Evolutionary conservation across 2,797 vertebrate species (phyloP).

Genomic region (Ptychadena robeensis): DNA sequence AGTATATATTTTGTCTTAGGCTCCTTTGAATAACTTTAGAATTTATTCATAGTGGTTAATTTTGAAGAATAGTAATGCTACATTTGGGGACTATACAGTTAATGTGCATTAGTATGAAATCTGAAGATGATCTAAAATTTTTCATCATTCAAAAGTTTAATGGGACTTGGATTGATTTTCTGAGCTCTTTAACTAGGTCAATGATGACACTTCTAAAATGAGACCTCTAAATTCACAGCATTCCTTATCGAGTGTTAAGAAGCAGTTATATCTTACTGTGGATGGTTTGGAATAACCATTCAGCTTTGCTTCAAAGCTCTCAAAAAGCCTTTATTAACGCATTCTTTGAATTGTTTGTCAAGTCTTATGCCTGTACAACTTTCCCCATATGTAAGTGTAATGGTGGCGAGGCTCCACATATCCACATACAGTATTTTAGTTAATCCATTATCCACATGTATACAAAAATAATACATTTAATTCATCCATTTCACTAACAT

Average conservation of each 20-base stretch:
- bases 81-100: background rate
- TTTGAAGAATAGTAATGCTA: background rate
- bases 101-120: background rate
- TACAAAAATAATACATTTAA: background rate
- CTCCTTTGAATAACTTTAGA: background rate
- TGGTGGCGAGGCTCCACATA: background rate
- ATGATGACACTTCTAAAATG: conserved; percentile 3
- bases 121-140: background rate
- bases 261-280: conserved; percentile 9
- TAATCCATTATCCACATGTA: background rate
- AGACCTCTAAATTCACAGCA: conserved; percentile 19
- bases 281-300: conserved; percentile 17
- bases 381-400: conserved; percentile 1
- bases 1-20: background rate
- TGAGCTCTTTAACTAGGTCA: background rate
- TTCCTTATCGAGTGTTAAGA: conserved; percentile 25
- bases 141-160: background rate
- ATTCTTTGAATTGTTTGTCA: conserved; percentile 47
- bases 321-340: conserved; percentile 49
- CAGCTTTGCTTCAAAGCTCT: conserved; percentile 30
- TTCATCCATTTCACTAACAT: background rate
- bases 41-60: no score
- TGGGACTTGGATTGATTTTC: background rate
- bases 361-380: conserved; percentile 18
- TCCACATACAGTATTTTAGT: background rate